These are phyloP conservation scores for Meleagris gallopavo DNA, from an alignment of 2,113 vertebrate species.

Conservation along the genomic window DNA sequence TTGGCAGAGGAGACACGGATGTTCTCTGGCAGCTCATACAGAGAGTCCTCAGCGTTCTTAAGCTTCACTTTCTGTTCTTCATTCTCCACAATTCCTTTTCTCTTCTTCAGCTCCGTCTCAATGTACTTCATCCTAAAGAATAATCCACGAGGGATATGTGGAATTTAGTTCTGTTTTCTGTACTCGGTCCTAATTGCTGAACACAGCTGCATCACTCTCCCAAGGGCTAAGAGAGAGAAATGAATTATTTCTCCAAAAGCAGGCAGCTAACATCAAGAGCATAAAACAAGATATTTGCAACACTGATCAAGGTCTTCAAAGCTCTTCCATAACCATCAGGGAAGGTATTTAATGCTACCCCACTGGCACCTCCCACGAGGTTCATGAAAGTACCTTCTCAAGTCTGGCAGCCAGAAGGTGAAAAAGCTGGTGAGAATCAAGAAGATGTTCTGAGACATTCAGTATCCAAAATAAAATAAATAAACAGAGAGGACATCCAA, in stretches of 20 bases:
- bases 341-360: not conserved
- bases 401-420: not conserved
- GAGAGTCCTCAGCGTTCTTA: conserved; percentile 93
- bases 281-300: not conserved
- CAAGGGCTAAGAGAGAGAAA: not conserved
- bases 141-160: not conserved
- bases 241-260: not conserved
- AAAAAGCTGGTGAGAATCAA: not conserved
- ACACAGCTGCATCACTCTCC: not conserved
- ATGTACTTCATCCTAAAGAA: conserved; percentile 97
- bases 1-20: conserved; percentile 95
- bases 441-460: not conserved
- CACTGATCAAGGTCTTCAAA: not conserved
- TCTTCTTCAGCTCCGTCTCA: conserved; percentile 97
- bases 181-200: not conserved
- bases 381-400: not conserved
- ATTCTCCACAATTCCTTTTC: conserved; percentile 92
- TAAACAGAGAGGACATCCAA: not conserved
- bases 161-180: not conserved
- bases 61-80: conserved; percentile 93
- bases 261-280: not conserved
- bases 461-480: not conserved
- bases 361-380: not conserved
- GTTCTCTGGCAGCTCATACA: conserved; percentile 94
- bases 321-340: not conserved